These are phyloP conservation scores for Palythoa caribaeorum DNA, from an alignment of 92 coral and sea anemone genomes.

Conservation along the genomic window DNA sequence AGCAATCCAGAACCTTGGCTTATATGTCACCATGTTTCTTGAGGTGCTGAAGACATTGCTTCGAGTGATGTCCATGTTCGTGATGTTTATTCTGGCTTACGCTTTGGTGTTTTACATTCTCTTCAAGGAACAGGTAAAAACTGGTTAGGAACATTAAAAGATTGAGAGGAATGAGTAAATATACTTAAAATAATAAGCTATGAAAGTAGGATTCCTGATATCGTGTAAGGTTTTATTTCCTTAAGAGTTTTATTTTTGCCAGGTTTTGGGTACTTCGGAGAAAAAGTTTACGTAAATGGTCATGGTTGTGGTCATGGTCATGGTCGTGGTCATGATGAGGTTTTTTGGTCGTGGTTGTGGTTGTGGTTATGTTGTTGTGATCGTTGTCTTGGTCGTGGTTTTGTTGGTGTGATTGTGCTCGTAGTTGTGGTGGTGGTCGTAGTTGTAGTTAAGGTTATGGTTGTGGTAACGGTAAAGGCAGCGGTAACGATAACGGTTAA, in stretches of 20 bases:
- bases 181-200: neutral
- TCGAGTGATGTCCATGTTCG: constrained; percentile 67
- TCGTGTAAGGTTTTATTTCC: neutral
- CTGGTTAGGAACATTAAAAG: neutral
- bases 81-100: constrained; percentile 80
- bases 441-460: neutral
- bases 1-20: constrained; percentile 74
- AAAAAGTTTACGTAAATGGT: too few relatives aligned
- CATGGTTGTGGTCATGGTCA: too few relatives aligned
- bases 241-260: too few relatives aligned
- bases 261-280: too few relatives aligned
- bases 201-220: neutral
- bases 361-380: too few relatives aligned
- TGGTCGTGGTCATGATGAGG: too few relatives aligned
- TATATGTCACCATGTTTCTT: constrained; percentile 91
- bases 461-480: neutral
- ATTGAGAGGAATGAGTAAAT: neutral
- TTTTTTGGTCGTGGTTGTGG: too few relatives aligned
- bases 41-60: constrained; percentile 81
- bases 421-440: too few relatives aligned
- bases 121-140: constrained; percentile 28
- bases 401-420: too few relatives aligned
- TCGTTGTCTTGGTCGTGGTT: too few relatives aligned
- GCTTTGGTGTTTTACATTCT: constrained; percentile 85
- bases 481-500: too few relatives aligned